Conservation (phyloP, 2,797 vertebrate genomes). For the Eremophila alpestris region DNA sequence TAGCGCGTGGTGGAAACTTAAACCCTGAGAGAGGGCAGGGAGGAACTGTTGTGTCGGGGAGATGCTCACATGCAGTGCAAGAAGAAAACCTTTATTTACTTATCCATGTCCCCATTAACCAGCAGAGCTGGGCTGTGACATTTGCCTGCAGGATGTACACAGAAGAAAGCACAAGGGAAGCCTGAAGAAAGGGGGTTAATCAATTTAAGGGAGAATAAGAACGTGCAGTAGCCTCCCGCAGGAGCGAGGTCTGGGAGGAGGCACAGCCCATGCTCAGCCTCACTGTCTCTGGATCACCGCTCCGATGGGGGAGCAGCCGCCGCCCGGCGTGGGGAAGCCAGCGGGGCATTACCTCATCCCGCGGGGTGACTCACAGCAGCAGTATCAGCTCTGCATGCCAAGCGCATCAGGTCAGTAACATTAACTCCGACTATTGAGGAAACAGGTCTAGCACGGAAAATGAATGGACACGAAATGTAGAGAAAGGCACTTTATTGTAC, state of each 20-base stretch:
- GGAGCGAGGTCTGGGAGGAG: background rate
- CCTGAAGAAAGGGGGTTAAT: background rate
- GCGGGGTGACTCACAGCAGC: conserved; percentile 23
- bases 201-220: background rate
- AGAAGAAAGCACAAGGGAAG: background rate
- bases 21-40: background rate
- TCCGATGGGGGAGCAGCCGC: fast-evolving
- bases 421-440: background rate
- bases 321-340: background rate
- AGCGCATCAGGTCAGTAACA: background rate
- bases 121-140: background rate
- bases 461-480: background rate
- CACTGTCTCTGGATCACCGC: background rate
- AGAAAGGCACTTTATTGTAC: background rate
- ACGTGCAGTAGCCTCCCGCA: background rate
- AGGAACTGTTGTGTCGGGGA: background rate
- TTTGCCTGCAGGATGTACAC: background rate
- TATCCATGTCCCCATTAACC: background rate
- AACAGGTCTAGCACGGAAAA: background rate
- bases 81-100: background rate
- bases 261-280: background rate
- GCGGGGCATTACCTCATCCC: conserved; percentile 28
- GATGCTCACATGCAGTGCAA: background rate
- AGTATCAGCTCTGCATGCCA: conserved; percentile 23
- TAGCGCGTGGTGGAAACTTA: fast-evolving